Evolutionary conservation across 1,140 invertebrate genomes (phyloP).

Genomic region (Nephila pilipes): DNA sequence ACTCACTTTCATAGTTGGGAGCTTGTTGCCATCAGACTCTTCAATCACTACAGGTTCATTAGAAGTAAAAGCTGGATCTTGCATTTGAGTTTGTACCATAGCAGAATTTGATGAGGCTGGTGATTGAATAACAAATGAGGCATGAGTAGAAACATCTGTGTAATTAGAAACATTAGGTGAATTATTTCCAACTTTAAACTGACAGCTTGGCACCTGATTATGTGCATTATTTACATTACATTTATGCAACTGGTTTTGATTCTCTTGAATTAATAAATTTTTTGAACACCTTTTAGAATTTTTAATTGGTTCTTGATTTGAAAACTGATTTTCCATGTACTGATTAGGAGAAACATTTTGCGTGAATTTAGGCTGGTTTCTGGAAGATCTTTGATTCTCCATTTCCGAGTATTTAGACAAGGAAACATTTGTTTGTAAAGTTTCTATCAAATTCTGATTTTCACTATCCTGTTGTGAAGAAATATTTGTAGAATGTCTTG

Average conservation of each 20-base stretch:
- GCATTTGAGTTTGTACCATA: background rate
- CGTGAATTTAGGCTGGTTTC: background rate
- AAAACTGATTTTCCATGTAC: background rate
- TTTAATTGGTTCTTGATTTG: background rate
- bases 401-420: background rate
- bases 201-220: too few relatives aligned
- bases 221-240: too few relatives aligned
- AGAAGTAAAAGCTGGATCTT: background rate
- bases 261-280: too few relatives aligned
- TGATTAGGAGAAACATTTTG: background rate
- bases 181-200: background rate
- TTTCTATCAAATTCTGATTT: background rate
- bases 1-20: constrained; percentile 46
- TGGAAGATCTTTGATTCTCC: background rate
- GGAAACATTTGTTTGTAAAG: too few relatives aligned
- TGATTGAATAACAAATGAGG: background rate
- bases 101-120: background rate
- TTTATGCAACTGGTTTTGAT: too few relatives aligned
- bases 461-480: background rate
- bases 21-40: background rate
- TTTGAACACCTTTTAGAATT: too few relatives aligned
- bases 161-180: background rate
- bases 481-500: background rate
- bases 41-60: background rate
- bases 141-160: background rate